A percentile compares a stretch with the other conserved stretches of the same genome.
These are phyloP conservation scores for Anoura caudifer DNA, from an alignment of 2,113 vertebrate species.

Conservation along the genomic window DNA sequence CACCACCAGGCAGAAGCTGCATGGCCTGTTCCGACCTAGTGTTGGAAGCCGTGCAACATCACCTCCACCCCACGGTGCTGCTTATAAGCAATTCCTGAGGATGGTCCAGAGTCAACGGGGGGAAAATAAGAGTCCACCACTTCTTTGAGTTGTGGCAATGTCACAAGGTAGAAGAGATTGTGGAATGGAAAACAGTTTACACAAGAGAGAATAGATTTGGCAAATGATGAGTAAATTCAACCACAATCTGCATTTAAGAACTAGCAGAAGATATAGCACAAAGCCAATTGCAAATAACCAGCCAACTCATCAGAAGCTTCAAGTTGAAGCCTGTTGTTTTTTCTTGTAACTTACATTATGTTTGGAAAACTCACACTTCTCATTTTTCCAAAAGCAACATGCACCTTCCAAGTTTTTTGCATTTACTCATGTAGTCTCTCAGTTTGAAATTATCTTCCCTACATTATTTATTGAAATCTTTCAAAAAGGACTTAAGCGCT, in stretches of 20 bases:
- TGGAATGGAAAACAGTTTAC: background rate
- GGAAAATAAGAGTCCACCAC: background rate
- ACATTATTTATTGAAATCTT: constrained; percentile 28
- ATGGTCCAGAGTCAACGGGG: background rate
- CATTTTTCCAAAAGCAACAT: constrained; percentile 34
- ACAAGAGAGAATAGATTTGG: background rate
- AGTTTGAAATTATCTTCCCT: constrained; percentile 12
- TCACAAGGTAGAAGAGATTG: background rate
- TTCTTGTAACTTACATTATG: background rate
- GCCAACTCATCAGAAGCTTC: background rate
- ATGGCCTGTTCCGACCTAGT: background rate
- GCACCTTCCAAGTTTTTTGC: background rate
- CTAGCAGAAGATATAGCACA: background rate
- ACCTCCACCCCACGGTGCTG: background rate
- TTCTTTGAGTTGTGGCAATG: background rate
- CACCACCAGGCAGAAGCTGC: background rate
- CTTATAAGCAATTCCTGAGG: background rate
- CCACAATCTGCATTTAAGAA: background rate
- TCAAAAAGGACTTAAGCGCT: constrained; percentile 26
- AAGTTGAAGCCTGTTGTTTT: background rate
- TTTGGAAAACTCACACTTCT: constrained; percentile 10
- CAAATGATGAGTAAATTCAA: background rate
- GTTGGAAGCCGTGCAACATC: background rate
- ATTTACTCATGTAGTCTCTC: background rate
- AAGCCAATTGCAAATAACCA: background rate